phyloP scores from a whole-genome alignment of 2,113 vertebrate species.

The Hippopotamus amphibius region DNA sequence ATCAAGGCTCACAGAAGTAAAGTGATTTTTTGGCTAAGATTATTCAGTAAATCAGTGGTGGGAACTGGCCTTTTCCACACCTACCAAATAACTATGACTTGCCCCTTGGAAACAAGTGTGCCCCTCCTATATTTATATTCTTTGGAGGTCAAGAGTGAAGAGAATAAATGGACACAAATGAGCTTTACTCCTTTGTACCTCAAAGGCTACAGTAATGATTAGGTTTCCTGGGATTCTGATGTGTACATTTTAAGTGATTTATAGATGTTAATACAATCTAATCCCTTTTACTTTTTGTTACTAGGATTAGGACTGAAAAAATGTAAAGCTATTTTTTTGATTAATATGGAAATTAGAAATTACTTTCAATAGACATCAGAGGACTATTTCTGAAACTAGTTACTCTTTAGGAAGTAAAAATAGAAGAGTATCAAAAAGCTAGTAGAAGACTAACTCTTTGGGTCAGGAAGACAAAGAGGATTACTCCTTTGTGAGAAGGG shows the following conservation, averaged over 20 bases:
- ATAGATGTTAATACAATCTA: slow-evolving; percentile 79
- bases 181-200: slow-evolving; percentile 30
- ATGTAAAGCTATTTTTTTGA: slow-evolving; percentile 85
- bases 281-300: slow-evolving; percentile 79
- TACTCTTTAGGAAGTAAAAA: slow-evolving; percentile 80
- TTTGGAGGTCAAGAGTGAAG: slow-evolving; percentile 43
- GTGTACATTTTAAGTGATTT: slow-evolving; percentile 85
- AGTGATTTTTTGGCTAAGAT: slow-evolving; percentile 42
- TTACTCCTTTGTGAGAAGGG: slow-evolving; percentile 2
- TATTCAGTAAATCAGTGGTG: slow-evolving; percentile 11
- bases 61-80: slow-evolving; percentile 7
- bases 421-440: slow-evolving; percentile 69
- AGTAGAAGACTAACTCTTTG: slow-evolving; percentile 49
- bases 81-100: slow-evolving; percentile 38
- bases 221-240: slow-evolving; percentile 50
- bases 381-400: slow-evolving; percentile 69
- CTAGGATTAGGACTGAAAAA: slow-evolving; percentile 81
- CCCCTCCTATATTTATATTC: background rate
- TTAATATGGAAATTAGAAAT: slow-evolving; percentile 88
- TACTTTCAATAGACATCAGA: slow-evolving; percentile 77
- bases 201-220: background rate
- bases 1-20: background rate
- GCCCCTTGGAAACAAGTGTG: background rate
- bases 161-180: slow-evolving; percentile 8
- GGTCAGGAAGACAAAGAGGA: slow-evolving; percentile 43